Base-by-base conservation (phyloP, 2,888 invertebrate species). In the Erannis defoliaria region DNA sequence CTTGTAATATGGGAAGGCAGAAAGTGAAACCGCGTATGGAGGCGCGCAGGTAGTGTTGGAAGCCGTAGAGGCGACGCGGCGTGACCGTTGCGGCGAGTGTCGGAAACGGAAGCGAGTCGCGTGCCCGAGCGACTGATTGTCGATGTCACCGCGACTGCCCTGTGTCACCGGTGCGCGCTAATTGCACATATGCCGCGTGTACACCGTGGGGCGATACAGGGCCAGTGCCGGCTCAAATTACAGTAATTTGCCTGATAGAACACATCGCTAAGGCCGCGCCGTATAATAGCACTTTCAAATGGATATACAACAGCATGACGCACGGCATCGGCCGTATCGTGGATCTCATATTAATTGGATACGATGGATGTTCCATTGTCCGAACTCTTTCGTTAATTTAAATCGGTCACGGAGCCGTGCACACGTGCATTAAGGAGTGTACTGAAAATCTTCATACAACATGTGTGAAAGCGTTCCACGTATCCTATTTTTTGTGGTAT, bases 91-190 rank as follows among this genome's bases (percentile, higher is more conserved):
- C 71, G 81, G 76, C 80, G 38, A 80, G 78, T 80, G 83, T 85
- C 85, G 90, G 88, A 89, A 89, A 80, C 91, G 90, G 89, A 89
- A 89, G 83, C 77, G 83, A 81, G 80, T 85, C 87, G 89, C 89
- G 90, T 88, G 88, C 85, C 74, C 60, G 63, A 67, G 57, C 60
- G 62, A 59, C 71, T 87, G 89, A 90, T 90, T 83, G 87, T 75
- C 82, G 82, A 82, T 88, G 90, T 88, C 88, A 85, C 82, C 76
- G 73, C 78, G 64, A 59, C 75, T 66, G 68, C 59, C 72, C 73
- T 66, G 70, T 75, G 76, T 73, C 77, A 69, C 78, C 75, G 67
- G 66, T 58, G 66, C 53, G 23, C 59, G 68, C 71, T 80, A 83
- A 83, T 84, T 81, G 78, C 80, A 62, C 82, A 88, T 86, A 80